A percentile compares a stretch with the other conserved stretches of the same genome.
Evolutionary conservation across 2,113 vertebrate genomes (phyloP).

Genomic region (Chauna torquata): DNA sequence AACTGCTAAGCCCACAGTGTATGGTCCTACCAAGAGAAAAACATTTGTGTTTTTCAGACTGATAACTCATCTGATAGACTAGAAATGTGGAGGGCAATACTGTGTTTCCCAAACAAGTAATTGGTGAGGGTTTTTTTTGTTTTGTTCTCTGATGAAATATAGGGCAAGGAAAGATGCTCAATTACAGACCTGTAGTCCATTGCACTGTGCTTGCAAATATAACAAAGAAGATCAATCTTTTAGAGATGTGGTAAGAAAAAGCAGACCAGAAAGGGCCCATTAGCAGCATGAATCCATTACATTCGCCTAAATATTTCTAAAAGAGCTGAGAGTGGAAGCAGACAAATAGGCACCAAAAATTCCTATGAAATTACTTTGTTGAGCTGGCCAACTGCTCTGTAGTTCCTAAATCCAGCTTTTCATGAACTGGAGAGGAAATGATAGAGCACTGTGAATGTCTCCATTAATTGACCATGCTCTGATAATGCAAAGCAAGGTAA

Average conservation of each 20-base stretch:
- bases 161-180: neutral
- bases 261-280: neutral
- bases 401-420: neutral
- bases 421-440: neutral
- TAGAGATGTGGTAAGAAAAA: neutral
- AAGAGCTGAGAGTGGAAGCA: neutral
- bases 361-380: neutral
- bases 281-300: neutral
- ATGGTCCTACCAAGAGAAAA: constrained; percentile 2
- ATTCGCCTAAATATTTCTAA: neutral
- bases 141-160: neutral
- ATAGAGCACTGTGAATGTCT: neutral
- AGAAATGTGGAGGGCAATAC: neutral
- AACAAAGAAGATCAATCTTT: neutral
- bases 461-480: neutral
- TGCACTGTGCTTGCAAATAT: neutral
- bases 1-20: neutral
- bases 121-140: fast-evolving
- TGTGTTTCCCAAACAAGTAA: neutral
- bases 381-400: neutral
- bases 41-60: constrained; percentile 9
- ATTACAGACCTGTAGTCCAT: neutral
- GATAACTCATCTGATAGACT: neutral
- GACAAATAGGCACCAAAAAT: neutral
- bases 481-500: neutral